These are phyloP conservation scores for Atractosteus spatula DNA, from an alignment of 2,113 vertebrate species.

Conservation along the genomic window DNA sequence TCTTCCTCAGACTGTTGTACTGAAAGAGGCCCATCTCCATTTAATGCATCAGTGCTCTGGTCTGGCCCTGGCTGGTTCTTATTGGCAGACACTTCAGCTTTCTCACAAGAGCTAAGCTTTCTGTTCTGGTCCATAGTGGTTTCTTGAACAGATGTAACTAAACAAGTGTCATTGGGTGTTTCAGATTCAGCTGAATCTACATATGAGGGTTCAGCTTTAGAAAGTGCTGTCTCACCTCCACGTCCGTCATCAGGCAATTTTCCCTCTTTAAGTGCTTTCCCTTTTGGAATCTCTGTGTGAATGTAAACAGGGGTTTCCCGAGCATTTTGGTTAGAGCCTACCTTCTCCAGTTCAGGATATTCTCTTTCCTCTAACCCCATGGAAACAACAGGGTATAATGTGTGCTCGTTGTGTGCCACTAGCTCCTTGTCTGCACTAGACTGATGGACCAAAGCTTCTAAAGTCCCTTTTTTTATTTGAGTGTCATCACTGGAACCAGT, in stretches of 20 bases:
- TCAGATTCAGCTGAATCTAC: neutral
- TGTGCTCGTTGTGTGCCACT: neutral
- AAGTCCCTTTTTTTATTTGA: neutral
- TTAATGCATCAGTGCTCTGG: constrained; percentile 47
- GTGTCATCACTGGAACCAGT: neutral
- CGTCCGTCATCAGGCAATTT: neutral
- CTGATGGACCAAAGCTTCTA: neutral
- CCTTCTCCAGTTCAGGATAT: constrained; percentile 50
- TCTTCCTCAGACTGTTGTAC: constrained; percentile 53
- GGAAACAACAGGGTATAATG: neutral
- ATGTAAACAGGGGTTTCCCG: constrained; percentile 40
- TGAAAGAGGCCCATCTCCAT: constrained; percentile 50
- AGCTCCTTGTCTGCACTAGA: neutral
- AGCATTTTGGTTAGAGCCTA: constrained; percentile 45
- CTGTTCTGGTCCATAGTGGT: constrained; percentile 35
- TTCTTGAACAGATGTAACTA: neutral
- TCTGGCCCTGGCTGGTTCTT: constrained; percentile 44
- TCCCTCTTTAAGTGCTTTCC: neutral
- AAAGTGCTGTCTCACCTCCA: neutral
- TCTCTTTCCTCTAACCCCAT: constrained; percentile 40
- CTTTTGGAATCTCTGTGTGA: constrained; percentile 24
- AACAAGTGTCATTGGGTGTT: neutral
- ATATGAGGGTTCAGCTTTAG: neutral
- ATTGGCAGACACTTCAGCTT: constrained; percentile 38
- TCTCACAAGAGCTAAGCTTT: constrained; percentile 41